Evolutionary conservation across 2,113 vertebrate genomes (phyloP), one percentile per base, ranked within the genome.

Genomic region (Opisthocomus hoazin): DNA sequence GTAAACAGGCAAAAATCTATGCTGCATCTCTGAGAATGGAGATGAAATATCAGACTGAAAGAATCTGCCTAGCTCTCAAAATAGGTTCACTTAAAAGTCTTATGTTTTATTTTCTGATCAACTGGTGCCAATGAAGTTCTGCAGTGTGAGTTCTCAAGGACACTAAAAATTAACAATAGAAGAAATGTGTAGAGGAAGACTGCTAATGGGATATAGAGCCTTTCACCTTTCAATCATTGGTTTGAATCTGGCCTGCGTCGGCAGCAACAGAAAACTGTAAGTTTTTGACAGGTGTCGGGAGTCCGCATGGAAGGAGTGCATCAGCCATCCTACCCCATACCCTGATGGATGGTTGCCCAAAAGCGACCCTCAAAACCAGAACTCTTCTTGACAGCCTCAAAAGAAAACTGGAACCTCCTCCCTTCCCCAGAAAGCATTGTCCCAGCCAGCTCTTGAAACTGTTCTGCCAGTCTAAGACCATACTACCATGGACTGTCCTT

Each of bases 81-180:
- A 97, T 89, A 92, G 79, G 90, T 69, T 53, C 70, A 92, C 68
- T 97, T 96, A 87, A 92, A 96, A 76, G 92, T 95, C 66, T 76
- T 94, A 73, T 83, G 90, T 94, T 91, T 96, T 73, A 50, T 94
- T 97, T 98, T 98, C 96, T 96, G 97, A 96, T 95, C 78, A 50
- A 58, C 80, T 95, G 91, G 78, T 96, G 87, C 88, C 82, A 93
- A 91, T 79, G 96, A 97, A 90, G 91, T 89, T 95, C 81, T 97
- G 75, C 95, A 96, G 93, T 41, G 90, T 89, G 80, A 78, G 74
- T 79, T 94, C 96, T 96, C 82, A 95, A 88, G 89, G 78, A 82
- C 74, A 87, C 94, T 86, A 97, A 97, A 97, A 96, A 91, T 89
- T 92, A 91, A 94, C 93, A 92, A 95, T 89, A 85, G 77, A 41